A percentile compares a stretch with the other conserved stretches of the same genome.
Evolutionary conservation across 2,888 invertebrate species (phyloP).

Genomic region (Lepidochitona cinerea): DNA sequence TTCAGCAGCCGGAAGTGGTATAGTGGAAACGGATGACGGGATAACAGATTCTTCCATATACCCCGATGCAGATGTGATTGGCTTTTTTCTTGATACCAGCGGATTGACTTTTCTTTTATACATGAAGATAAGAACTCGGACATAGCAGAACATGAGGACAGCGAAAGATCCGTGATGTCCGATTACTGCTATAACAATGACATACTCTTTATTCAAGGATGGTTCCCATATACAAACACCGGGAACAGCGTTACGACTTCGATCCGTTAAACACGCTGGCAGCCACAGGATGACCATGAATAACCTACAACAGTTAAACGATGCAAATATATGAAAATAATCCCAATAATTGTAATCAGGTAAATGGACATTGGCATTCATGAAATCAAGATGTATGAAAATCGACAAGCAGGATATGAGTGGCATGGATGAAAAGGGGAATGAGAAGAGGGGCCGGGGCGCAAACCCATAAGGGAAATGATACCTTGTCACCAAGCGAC

Average conservation of each 20-base stretch:
- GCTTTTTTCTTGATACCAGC: background rate
- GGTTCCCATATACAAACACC: conserved; percentile 61
- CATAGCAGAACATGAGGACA: conserved; percentile 54
- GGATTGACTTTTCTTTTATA: conserved; percentile 19
- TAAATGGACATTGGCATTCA: too few species aligned
- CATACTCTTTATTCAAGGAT: conserved; percentile 56
- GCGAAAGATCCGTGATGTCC: conserved; percentile 61
- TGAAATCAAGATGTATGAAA: too few species aligned
- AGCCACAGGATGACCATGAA: conserved; percentile 56
- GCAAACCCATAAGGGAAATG: too few species aligned
- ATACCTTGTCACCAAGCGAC: too few species aligned
- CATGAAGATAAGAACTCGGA: conserved; percentile 51
- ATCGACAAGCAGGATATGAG: too few species aligned
- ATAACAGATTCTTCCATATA: background rate
- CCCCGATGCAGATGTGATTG: background rate
- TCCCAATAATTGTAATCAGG: too few species aligned
- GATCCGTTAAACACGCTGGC: conserved; percentile 56
- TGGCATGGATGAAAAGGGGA: too few species aligned
- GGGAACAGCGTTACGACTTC: conserved; percentile 42
- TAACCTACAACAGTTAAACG: conserved; percentile 40
- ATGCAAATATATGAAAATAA: too few species aligned
- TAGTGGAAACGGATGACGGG: background rate
- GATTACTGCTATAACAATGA: conserved; percentile 57
- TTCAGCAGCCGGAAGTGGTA: background rate
- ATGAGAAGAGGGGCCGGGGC: too few species aligned